Conservation (phyloP, 2,888 invertebrate genomes). For the Synanthedon andrenaeformis region DNA sequence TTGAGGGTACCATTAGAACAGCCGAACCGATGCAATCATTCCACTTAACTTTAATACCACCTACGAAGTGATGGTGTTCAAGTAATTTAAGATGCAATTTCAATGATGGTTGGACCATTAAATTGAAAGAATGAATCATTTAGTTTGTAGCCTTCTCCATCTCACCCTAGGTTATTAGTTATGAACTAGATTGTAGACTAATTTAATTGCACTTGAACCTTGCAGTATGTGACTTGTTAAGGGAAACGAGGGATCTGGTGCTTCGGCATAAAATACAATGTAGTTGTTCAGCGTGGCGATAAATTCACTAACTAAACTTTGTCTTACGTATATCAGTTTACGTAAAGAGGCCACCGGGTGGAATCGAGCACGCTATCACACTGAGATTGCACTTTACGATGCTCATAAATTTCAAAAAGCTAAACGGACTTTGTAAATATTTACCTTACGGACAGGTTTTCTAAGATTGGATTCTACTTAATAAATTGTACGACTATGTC, state of each 20-base stretch:
- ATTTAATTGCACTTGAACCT: not conserved
- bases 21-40: too few relatives aligned
- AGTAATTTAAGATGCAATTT: too few relatives aligned
- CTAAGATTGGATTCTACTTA: not conserved
- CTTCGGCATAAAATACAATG: slow-evolving; percentile 8
- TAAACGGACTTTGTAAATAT: slow-evolving; percentile 17
- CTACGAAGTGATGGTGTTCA: too few relatives aligned
- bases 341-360: slow-evolving; percentile 23
- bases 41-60: too few relatives aligned
- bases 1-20: too few relatives aligned
- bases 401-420: slow-evolving; percentile 20
- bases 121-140: too few relatives aligned
- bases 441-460: slow-evolving; percentile 5
- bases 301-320: slow-evolving; percentile 22
- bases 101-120: too few relatives aligned
- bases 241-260: not conserved
- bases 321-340: slow-evolving; percentile 26
- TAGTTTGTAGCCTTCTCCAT: too few relatives aligned
- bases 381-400: slow-evolving; percentile 18
- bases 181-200: too few relatives aligned
- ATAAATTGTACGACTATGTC: not conserved
- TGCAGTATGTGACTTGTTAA: not conserved
- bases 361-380: slow-evolving; percentile 9
- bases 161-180: too few relatives aligned
- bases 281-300: slow-evolving; percentile 17